Percentiles rank a stretch among this genome's conserved stretches.
These are phyloP conservation scores for Teleogryllus oceanicus DNA, from an alignment of 2,888 invertebrate species.

Conservation along the genomic window DNA sequence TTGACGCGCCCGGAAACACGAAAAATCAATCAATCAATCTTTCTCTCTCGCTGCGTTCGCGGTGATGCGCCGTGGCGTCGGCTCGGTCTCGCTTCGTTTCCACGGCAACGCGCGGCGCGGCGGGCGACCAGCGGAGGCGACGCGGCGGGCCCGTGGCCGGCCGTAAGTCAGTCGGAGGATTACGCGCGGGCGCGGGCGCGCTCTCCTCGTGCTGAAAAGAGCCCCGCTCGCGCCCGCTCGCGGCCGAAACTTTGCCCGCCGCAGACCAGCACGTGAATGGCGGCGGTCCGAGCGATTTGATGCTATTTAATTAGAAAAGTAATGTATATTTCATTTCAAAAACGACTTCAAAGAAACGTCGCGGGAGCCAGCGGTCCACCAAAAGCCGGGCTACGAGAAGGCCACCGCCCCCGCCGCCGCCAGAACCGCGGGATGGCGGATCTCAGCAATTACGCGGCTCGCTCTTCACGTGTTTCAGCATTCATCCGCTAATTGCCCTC, in stretches of 20 bases:
- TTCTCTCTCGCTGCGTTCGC: too few species aligned
- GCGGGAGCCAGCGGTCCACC: background rate
- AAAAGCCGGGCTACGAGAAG: background rate
- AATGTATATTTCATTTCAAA: constrained; percentile 4
- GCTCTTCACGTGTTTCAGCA: constrained; percentile 18
- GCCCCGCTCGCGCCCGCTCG: background rate
- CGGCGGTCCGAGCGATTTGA: background rate
- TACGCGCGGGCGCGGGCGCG: background rate
- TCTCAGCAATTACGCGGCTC: constrained; percentile 18
- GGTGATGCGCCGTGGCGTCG: too few species aligned
- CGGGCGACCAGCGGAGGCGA: background rate
- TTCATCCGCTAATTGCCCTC: constrained; percentile 1
- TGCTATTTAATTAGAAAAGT: constrained; percentile 2
- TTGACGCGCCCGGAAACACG: too few species aligned
- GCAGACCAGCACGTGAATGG: background rate
- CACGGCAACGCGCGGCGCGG: too few species aligned
- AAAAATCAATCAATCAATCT: too few species aligned
- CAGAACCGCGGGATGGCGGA: background rate
- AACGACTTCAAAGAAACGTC: constrained; percentile 7
- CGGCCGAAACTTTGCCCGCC: too few species aligned
- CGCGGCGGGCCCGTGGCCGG: background rate
- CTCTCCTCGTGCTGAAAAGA: background rate
- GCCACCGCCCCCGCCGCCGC: background rate
- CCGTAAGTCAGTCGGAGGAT: background rate
- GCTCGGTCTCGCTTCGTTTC: too few species aligned